phyloP scores from a whole-genome alignment of 2,113 vertebrate genomes.

The Pollachius pollachius region DNA sequence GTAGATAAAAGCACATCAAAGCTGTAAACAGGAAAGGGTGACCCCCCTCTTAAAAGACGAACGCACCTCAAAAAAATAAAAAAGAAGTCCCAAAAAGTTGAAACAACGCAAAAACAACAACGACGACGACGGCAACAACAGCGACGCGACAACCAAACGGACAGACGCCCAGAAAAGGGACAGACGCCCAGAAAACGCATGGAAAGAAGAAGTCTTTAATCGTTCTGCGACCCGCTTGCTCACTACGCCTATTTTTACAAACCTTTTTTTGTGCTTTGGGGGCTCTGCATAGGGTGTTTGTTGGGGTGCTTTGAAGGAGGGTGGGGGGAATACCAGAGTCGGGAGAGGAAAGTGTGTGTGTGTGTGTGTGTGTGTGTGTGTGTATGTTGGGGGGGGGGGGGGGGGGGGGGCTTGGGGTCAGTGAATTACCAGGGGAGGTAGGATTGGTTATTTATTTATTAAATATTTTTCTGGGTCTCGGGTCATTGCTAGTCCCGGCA shows the following conservation, averaged over 20 bases:
- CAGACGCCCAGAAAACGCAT: slow-evolving; percentile 39
- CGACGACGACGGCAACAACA: background rate
- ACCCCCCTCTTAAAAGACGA: background rate
- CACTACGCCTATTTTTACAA: slow-evolving; percentile 38
- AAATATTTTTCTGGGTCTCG: no score
- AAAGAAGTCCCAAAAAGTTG: background rate
- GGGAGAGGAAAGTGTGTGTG: background rate
- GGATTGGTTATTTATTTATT: slow-evolving; percentile 33
- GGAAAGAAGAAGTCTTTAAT: slow-evolving; percentile 25
- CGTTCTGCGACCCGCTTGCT: slow-evolving; percentile 29
- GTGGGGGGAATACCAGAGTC: background rate
- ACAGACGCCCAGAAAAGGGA: slow-evolving; percentile 11
- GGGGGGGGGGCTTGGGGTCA: slow-evolving; percentile 31
- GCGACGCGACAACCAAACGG: background rate
- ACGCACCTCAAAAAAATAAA: background rate
- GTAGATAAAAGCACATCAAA: slow-evolving; percentile 64
- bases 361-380: background rate
- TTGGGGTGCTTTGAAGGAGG: background rate
- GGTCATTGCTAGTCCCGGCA: no score
- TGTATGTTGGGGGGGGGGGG: background rate
- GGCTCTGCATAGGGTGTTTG: slow-evolving; percentile 56
- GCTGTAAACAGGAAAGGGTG: slow-evolving; percentile 41
- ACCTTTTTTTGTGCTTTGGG: slow-evolving; percentile 51
- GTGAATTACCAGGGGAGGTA: slow-evolving; percentile 52
- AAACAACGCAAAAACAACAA: background rate